Conservation (phyloP, 1,140 invertebrate genomes). For the Plodia interpunctella region DNA sequence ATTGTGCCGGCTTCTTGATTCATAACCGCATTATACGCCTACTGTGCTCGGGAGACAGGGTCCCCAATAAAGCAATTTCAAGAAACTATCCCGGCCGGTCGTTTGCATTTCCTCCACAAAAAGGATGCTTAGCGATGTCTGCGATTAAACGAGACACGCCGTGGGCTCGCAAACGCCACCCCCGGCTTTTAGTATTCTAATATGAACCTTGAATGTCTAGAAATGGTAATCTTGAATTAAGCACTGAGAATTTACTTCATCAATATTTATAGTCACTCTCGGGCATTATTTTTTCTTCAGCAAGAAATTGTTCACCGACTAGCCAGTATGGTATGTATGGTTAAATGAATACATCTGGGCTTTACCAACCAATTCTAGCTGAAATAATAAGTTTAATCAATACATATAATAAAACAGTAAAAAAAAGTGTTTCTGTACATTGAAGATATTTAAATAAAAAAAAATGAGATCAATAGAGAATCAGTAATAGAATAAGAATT, state of each 20-base stretch:
- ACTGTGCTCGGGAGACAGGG: slow-evolving; percentile 62
- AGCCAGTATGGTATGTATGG: not conserved
- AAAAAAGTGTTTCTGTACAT: no score
- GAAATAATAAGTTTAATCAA: no score
- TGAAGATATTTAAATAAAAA: no score
- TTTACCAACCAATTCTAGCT: no score
- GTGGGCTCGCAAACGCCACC: not conserved
- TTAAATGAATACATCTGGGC: no score
- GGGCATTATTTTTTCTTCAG: not conserved
- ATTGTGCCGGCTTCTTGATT: slow-evolving; percentile 48
- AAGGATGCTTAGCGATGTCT: slow-evolving; percentile 35
- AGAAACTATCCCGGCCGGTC: slow-evolving; percentile 59
- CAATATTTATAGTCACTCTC: not conserved
- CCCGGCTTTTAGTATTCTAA: not conserved
- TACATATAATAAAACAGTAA: no score
- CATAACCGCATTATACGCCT: slow-evolving; percentile 61
- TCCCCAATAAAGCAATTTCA: slow-evolving; percentile 69
- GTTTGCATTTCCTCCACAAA: slow-evolving; percentile 56
- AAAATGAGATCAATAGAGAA: no score
- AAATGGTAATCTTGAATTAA: not conserved
- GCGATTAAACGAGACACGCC: slow-evolving; percentile 32
- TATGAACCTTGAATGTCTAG: not conserved
- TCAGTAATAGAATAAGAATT: no score
- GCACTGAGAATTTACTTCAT: not conserved
- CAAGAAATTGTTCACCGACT: not conserved